Conservation (phyloP, 1,140 invertebrate species). For the Sminthurinus signatus region DNA sequence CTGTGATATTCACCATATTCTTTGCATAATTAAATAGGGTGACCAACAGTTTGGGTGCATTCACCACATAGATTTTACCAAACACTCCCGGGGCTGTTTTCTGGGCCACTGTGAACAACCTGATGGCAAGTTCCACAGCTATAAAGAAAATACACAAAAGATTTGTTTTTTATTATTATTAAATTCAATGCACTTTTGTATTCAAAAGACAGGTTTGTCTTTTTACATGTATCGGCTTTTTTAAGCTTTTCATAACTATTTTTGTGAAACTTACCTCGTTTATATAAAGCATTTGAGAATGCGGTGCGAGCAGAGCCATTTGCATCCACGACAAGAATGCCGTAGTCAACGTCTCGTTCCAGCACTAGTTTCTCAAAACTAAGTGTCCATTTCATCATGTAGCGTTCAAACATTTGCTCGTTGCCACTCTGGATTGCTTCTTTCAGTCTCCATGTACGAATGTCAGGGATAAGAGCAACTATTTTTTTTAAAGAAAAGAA, state of each 20-base stretch:
- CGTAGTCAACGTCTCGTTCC: slow-evolving; percentile 1
- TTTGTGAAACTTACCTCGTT: background rate
- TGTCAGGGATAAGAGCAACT: slow-evolving; percentile 5
- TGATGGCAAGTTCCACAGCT: background rate
- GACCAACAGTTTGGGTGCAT: slow-evolving; percentile 1
- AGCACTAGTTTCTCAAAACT: background rate
- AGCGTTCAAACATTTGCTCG: slow-evolving; percentile 1
- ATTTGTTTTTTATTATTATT: background rate
- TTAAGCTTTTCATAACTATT: background rate
- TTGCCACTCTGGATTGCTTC: background rate
- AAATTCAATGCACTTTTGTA: background rate
- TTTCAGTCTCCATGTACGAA: background rate
- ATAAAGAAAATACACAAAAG: background rate
- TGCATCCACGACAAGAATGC: slow-evolving; percentile 2
- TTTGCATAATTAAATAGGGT: background rate
- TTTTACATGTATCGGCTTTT: background rate
- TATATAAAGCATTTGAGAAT: background rate
- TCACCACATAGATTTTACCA: background rate
- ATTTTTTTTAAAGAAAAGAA: background rate
- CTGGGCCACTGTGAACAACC: background rate
- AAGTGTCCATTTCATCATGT: background rate
- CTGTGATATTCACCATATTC: background rate
- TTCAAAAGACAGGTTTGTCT: background rate
- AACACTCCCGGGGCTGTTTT: background rate
- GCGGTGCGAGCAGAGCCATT: background rate